These are phyloP conservation scores for Galerucella nymphaeae DNA, from an alignment of 2,888 invertebrate species.

Conservation along the genomic window DNA sequence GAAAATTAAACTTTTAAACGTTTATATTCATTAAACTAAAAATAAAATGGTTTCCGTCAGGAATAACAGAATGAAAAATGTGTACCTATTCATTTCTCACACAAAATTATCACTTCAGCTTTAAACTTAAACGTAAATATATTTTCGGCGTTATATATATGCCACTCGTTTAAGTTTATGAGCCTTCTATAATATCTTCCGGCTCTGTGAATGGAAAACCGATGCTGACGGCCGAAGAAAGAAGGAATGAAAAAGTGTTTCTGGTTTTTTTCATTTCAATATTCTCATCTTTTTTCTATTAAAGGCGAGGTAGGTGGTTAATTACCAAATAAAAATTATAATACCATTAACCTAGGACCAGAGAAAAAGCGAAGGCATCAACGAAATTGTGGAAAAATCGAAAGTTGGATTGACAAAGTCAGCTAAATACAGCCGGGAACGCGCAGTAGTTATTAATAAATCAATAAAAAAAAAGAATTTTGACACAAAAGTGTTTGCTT, in stretches of 20 bases:
- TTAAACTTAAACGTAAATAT: constrained; percentile 52
- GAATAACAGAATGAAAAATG: constrained; percentile 2
- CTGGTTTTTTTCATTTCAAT: constrained; percentile 5
- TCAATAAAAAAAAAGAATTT: no score
- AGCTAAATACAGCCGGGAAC: no score
- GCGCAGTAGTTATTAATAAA: no score
- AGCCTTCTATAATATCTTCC: constrained; percentile 55
- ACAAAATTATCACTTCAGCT: constrained; percentile 54
- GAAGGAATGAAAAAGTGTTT: constrained; percentile 21
- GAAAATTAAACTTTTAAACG: not conserved
- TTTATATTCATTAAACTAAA: not conserved
- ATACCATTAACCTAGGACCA: no score
- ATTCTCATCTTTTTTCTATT: no score
- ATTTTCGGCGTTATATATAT: constrained; percentile 44
- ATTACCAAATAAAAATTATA: no score
- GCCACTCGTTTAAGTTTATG: constrained; percentile 52
- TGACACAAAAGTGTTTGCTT: not conserved
- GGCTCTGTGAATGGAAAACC: constrained; percentile 58
- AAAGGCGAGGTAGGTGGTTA: no score
- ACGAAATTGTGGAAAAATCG: no score
- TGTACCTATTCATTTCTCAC: constrained; percentile 54
- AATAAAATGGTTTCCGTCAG: constrained; percentile 1
- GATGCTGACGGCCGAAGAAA: constrained; percentile 44
- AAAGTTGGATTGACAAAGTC: no score
- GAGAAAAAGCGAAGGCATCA: no score